Evolutionary conservation across 2,888 invertebrate genomes (phyloP).

Genomic region (Clunio marinus): DNA sequence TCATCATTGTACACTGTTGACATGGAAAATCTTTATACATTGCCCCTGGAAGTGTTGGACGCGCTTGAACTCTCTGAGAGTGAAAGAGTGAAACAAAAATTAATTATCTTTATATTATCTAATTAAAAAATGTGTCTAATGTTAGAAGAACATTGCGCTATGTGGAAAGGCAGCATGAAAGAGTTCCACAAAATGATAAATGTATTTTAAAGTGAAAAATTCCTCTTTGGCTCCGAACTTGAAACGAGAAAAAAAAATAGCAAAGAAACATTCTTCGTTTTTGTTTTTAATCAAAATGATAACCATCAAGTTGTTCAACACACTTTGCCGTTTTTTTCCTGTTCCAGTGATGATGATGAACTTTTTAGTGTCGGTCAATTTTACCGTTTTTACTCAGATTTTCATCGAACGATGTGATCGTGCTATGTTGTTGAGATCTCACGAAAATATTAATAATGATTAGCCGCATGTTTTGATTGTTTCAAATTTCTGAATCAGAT

Average conservation of each 20-base stretch:
- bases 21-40: not conserved
- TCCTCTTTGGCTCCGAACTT: not conserved
- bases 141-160: not conserved
- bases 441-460: too few relatives aligned
- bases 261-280: not conserved
- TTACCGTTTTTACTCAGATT: conserved; percentile 1
- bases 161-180: conserved; percentile 31
- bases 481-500: too few relatives aligned
- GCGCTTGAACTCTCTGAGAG: not conserved
- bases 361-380: not conserved
- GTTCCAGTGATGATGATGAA: not conserved
- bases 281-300: conserved; percentile 35
- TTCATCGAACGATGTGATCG: not conserved
- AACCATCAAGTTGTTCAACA: conserved; percentile 18
- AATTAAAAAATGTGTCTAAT: conserved; percentile 38
- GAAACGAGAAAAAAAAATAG: not conserved
- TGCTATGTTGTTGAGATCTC: too few relatives aligned
- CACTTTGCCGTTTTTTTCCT: conserved; percentile 2
- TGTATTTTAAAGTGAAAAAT: conserved; percentile 33
- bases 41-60: not conserved
- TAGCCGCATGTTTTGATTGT: too few relatives aligned
- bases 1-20: not conserved
- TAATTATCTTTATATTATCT: conserved; percentile 38
- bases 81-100: conserved; percentile 29
- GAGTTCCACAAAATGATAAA: conserved; percentile 35